Evolutionary conservation across 2,888 invertebrate genomes (phyloP).

Genomic region (Clusia tigrina): DNA sequence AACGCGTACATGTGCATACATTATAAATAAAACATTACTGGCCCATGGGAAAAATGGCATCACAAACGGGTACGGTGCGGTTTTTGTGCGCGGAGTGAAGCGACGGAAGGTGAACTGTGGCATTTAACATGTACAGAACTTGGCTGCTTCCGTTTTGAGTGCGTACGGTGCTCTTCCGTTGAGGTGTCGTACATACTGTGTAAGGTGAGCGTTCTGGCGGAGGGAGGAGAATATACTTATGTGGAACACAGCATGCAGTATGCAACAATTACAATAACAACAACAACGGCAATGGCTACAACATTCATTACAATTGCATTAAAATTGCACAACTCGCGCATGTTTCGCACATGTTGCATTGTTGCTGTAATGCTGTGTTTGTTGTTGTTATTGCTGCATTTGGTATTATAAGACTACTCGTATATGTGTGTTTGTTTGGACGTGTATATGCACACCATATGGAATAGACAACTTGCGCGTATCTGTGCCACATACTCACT

Average conservation of each 20-base stretch:
- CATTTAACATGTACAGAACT: too few species aligned
- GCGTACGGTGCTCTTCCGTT: neutral
- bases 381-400: neutral
- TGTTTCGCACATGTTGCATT: conserved; percentile 29
- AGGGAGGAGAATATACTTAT: neutral
- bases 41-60: conserved; percentile 11
- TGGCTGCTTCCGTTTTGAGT: neutral
- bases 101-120: too few species aligned
- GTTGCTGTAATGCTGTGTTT: conserved; percentile 4
- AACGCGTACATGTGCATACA: neutral
- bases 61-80: too few species aligned
- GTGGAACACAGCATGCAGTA: neutral
- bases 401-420: neutral
- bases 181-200: neutral
- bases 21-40: conserved; percentile 11
- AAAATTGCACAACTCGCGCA: conserved; percentile 19
- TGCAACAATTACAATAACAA: too few species aligned
- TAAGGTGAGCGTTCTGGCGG: neutral
- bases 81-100: too few species aligned
- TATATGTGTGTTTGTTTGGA: neutral
- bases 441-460: too few species aligned
- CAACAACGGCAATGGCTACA: too few species aligned
- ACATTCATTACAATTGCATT: conserved; percentile 17
- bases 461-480: too few species aligned
- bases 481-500: neutral